Evolutionary conservation across 2,888 invertebrate species (phyloP).

Genomic region (Drosophila neonasuta): DNA sequence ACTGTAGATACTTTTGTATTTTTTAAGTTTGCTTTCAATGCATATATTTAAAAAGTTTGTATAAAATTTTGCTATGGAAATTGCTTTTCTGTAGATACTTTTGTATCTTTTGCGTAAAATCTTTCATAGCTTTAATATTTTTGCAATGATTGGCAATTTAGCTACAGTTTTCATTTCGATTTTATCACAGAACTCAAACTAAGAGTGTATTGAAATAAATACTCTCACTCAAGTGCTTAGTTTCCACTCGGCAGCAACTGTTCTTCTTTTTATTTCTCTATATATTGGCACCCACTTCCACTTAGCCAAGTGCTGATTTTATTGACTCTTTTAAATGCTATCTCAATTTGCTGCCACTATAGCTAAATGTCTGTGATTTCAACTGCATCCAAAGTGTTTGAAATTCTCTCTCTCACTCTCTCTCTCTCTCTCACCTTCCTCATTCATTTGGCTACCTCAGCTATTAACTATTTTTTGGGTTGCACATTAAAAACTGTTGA

Average conservation of each 20-base stretch:
- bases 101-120: neutral
- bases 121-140: no score
- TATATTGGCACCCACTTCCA: neutral
- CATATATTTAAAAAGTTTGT: no score
- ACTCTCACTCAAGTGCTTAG: neutral
- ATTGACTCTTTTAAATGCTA: neutral
- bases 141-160: neutral
- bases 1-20: neutral
- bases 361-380: neutral
- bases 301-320: conserved; percentile 2
- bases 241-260: neutral
- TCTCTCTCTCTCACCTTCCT: neutral
- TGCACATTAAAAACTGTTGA: neutral
- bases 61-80: no score
- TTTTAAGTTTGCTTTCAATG: no score
- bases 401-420: neutral
- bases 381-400: neutral
- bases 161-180: no score
- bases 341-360: neutral
- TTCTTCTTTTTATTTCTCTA: neutral
- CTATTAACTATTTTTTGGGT: neutral
- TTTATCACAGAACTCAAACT: no score
- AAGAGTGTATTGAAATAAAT: no score
- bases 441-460: neutral
- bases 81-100: neutral